A percentile compares a stretch with the other conserved stretches of the same genome.
These are phyloP conservation scores for Phaenicophaeus curvirostris DNA, from an alignment of 2,797 vertebrate species.

Conservation along the genomic window DNA sequence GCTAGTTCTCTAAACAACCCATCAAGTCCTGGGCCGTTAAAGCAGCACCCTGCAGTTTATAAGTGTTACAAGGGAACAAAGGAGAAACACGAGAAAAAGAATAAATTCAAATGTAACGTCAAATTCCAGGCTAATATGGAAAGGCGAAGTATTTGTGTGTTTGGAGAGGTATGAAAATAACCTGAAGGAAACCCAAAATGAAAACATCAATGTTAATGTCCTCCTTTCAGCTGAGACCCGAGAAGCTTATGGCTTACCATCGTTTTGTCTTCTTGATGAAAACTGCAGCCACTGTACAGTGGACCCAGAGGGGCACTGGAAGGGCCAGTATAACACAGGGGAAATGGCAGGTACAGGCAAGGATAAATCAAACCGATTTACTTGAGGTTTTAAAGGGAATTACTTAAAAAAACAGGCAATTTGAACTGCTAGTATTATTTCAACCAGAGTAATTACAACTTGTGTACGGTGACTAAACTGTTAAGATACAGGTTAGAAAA, in stretches of 20 bases:
- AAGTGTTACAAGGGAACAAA: not conserved
- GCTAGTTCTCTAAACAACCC: not conserved
- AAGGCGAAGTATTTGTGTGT: not conserved
- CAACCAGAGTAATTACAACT: not conserved
- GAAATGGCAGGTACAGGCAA: not conserved
- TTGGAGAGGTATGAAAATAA: not conserved
- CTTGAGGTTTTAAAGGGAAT: not conserved
- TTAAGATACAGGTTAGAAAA: not conserved
- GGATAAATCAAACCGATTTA: not conserved
- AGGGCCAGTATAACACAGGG: not conserved
- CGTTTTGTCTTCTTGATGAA: not conserved
- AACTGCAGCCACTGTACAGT: not conserved
- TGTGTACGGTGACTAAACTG: not conserved
- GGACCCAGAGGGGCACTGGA: not conserved
- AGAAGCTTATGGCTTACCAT: not conserved
- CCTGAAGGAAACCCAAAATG: not conserved
- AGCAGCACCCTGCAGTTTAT: not conserved
- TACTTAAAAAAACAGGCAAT: not conserved
- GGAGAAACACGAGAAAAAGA: not conserved
- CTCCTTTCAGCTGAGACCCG: rapidly evolving
- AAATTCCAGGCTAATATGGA: not conserved
- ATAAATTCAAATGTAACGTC: not conserved
- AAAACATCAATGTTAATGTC: not conserved
- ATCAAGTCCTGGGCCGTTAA: not conserved
- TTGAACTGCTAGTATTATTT: not conserved